Evolutionary conservation across 2,113 vertebrate species (phyloP).

Genomic region (Morone chrysops): DNA sequence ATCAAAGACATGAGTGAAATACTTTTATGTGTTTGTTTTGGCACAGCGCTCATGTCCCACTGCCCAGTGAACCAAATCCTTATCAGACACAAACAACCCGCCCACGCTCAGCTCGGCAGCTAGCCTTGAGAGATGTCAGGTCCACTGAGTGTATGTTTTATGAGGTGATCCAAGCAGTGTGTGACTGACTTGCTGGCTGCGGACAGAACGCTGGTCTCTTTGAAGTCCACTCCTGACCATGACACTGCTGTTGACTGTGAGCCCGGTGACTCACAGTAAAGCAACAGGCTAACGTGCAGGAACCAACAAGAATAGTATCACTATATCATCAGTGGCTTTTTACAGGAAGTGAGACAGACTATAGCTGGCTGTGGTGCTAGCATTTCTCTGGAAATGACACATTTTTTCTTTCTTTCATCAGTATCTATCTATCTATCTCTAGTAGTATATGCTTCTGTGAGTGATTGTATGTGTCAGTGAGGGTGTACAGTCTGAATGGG

Average conservation of each 20-base stretch:
- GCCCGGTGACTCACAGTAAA: constrained; percentile 56
- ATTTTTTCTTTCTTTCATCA: constrained; percentile 16
- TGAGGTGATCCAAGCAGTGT: constrained; percentile 68
- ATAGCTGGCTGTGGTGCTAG: background rate
- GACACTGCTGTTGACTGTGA: constrained; percentile 57
- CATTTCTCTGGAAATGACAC: constrained; percentile 46
- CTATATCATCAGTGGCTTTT: constrained; percentile 38
- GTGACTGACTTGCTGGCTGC: constrained; percentile 56
- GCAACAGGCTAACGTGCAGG: constrained; percentile 37
- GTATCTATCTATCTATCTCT: constrained; percentile 35
- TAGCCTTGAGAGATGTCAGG: constrained; percentile 70
- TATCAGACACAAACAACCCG: constrained; percentile 78
- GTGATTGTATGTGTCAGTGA: constrained; percentile 22
- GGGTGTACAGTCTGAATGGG: constrained; percentile 18
- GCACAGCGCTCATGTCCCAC: constrained; percentile 53
- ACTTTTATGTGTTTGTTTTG: constrained; percentile 77
- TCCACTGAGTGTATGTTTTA: constrained; percentile 65
- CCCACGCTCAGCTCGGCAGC: constrained; percentile 68
- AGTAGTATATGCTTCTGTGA: constrained; percentile 9
- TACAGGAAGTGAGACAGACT: constrained; percentile 24
- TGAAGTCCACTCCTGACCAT: constrained; percentile 61
- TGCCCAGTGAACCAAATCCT: constrained; percentile 73
- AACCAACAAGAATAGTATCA: constrained; percentile 40
- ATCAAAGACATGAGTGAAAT: constrained; percentile 72
- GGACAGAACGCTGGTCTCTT: constrained; percentile 49